Evolutionary conservation across 2,888 invertebrate species (phyloP).

Genomic region (Zaprionus bogoriensis): DNA sequence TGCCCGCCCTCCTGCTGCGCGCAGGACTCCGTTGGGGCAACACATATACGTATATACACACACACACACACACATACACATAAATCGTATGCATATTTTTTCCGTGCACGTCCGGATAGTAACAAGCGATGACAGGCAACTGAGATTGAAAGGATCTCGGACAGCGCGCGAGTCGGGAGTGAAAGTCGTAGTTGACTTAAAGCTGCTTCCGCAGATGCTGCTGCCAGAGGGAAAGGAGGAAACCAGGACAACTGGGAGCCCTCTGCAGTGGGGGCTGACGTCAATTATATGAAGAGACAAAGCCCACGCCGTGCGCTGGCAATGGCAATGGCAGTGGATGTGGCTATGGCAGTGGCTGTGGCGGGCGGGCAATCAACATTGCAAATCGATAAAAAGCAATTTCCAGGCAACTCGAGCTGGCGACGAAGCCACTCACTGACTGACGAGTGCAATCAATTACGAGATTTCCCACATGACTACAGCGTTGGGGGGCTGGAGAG

Average conservation of each 20-base stretch:
- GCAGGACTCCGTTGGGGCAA: no score
- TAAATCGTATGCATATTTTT: background rate
- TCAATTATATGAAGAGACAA: slow-evolving; percentile 60
- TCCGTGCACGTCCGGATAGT: background rate
- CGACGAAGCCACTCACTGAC: slow-evolving; percentile 38
- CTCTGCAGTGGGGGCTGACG: slow-evolving; percentile 39
- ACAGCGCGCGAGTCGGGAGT: slow-evolving; percentile 20
- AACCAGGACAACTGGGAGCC: no score
- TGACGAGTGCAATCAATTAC: slow-evolving; percentile 74
- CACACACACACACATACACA: slow-evolving; percentile 3
- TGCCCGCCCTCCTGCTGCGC: no score
- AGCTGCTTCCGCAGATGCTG: slow-evolving; percentile 32
- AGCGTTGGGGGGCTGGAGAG: background rate
- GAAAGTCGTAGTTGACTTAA: slow-evolving; percentile 40
- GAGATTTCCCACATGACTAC: slow-evolving; percentile 69
- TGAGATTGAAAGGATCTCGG: slow-evolving; percentile 7
- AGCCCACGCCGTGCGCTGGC: slow-evolving; percentile 23
- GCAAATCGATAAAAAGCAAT: slow-evolving; percentile 73
- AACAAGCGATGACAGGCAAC: slow-evolving; percentile 16
- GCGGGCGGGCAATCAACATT: slow-evolving; percentile 51
- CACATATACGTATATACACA: no score
- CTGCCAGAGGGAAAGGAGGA: no score
- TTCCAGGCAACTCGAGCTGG: slow-evolving; percentile 53
- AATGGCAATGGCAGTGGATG: slow-evolving; percentile 24
- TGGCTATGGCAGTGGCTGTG: slow-evolving; percentile 11